Conservation (phyloP, 2,888 invertebrate species). For the Frankliniella intonsa region DNA sequence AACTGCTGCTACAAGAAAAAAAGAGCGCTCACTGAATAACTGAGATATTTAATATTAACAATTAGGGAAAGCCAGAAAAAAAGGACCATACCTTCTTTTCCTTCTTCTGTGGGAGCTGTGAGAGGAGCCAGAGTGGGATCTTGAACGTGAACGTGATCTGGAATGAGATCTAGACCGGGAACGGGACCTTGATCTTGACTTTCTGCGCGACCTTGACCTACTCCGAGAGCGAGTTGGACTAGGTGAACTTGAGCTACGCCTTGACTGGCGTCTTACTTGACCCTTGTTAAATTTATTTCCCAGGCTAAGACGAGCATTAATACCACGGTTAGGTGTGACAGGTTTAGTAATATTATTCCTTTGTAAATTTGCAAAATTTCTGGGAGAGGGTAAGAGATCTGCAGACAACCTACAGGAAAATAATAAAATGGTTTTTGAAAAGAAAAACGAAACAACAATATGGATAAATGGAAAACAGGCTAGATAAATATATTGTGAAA, state of each 20-base stretch:
- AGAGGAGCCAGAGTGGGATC: constrained; percentile 38
- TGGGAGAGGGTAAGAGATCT: neutral
- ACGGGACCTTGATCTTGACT: constrained; percentile 43
- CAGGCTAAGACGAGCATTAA: neutral
- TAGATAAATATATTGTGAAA: neutral
- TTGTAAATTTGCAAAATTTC: neutral
- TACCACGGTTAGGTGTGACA: neutral
- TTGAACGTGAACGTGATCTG: constrained; percentile 40
- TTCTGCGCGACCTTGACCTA: constrained; percentile 49
- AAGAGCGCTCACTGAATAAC: neutral
- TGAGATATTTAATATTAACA: too few species aligned
- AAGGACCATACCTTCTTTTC: constrained; percentile 34
- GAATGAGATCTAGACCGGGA: constrained; percentile 38
- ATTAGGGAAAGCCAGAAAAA: neutral
- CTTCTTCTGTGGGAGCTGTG: constrained; percentile 34
- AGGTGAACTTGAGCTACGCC: neutral
- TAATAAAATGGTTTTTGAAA: neutral
- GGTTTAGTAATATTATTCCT: neutral
- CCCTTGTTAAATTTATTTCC: neutral
- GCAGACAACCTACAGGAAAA: neutral
- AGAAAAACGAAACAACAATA: neutral
- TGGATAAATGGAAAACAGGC: neutral
- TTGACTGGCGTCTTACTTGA: neutral
- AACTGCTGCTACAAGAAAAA: constrained; percentile 44
- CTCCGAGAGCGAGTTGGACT: constrained; percentile 44